These are phyloP conservation scores for Xenopus laevis DNA, from an alignment of 2,113 vertebrate species.

Conservation along the genomic window DNA sequence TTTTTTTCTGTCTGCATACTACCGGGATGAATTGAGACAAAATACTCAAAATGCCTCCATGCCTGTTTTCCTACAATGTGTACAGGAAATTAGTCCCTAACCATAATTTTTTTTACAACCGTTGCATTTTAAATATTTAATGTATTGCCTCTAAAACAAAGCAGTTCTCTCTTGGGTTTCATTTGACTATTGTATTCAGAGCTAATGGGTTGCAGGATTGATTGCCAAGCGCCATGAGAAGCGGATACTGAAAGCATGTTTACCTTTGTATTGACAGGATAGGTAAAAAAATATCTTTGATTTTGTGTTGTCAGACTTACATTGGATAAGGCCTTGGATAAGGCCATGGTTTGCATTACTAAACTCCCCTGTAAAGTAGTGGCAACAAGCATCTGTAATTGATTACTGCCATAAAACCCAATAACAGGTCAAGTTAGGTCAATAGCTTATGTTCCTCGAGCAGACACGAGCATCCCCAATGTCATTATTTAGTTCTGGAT, in stretches of 20 bases:
- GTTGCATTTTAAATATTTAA: conserved; percentile 65
- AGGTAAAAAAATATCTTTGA: not conserved
- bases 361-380: not conserved
- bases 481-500: too few species aligned
- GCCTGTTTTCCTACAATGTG: conserved; percentile 52
- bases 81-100: conserved; percentile 59
- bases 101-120: conserved; percentile 61
- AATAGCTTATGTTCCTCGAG: too few species aligned
- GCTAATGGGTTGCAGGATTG: conserved; percentile 63
- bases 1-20: conserved; percentile 25
- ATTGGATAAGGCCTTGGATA: too few species aligned
- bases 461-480: too few species aligned
- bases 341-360: too few species aligned
- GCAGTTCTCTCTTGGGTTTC: conserved; percentile 58
- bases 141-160: conserved; percentile 58
- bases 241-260: not conserved
- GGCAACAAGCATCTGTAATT: not conserved
- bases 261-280: not conserved
- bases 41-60: conserved; percentile 25
- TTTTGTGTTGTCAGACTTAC: not conserved
- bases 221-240: conserved; percentile 58
- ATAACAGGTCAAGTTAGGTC: too few species aligned
- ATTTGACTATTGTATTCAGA: conserved; percentile 60
- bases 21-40: not conserved
- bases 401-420: too few species aligned